Conservation (phyloP, 2,113 vertebrate genomes). For the Toxotes chatareus region DNA sequence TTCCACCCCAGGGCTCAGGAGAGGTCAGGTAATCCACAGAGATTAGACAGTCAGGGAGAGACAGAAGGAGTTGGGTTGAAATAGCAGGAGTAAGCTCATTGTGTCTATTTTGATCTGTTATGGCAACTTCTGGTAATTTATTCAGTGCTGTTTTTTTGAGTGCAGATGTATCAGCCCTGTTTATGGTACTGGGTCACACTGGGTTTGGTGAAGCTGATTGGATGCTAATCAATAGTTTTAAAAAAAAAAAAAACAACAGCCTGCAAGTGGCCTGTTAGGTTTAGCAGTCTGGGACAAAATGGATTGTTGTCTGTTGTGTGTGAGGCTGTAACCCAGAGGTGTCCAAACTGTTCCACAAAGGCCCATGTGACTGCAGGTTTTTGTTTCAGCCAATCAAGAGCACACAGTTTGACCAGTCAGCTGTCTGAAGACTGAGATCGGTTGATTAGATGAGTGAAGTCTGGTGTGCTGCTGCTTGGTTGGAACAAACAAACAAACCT, state of each 20-base stretch:
- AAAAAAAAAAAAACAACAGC: not conserved
- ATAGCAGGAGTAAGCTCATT: slow-evolving; percentile 33
- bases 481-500: too few species aligned
- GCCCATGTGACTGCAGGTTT: too few species aligned
- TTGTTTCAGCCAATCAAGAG: too few species aligned
- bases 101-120: slow-evolving; percentile 54
- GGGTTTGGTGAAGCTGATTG: not conserved
- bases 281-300: not conserved
- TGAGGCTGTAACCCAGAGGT: too few species aligned
- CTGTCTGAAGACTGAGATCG: too few species aligned
- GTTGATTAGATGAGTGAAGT: too few species aligned
- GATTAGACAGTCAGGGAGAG: slow-evolving; percentile 61
- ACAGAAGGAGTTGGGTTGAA: slow-evolving; percentile 25
- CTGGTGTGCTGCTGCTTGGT: too few species aligned
- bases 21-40: slow-evolving; percentile 65
- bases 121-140: not conserved
- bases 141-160: not conserved
- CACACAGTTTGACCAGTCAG: too few species aligned
- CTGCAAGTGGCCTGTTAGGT: not conserved
- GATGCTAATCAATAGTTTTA: not conserved
- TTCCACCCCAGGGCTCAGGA: slow-evolving; percentile 22
- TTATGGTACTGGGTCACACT: not conserved
- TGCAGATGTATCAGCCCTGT: not conserved
- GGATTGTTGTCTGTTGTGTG: too few species aligned
- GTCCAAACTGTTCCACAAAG: too few species aligned